These are phyloP conservation scores for Idaea straminata DNA, from an alignment of 2,888 invertebrate genomes.

Conservation along the genomic window DNA sequence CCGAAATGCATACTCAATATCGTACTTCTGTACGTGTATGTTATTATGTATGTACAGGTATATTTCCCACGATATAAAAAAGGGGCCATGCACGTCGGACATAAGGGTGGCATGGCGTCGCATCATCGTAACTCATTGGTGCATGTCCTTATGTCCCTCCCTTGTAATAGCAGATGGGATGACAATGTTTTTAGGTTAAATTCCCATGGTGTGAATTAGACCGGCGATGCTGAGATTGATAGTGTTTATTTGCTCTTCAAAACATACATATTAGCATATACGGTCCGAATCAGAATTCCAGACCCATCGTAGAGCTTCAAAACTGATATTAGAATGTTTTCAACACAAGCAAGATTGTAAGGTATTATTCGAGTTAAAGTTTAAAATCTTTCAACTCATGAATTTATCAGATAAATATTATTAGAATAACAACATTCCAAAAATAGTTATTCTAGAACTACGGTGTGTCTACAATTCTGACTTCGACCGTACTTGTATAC, in stretches of 20 bases:
- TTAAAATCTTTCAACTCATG: no score
- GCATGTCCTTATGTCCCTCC: constrained; percentile 44
- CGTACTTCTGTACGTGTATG: constrained; percentile 7
- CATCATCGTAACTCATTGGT: constrained; percentile 40
- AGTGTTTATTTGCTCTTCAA: background rate
- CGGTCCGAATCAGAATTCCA: no score
- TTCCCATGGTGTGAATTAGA: constrained; percentile 38
- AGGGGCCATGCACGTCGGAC: constrained; percentile 60
- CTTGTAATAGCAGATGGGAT: constrained; percentile 40
- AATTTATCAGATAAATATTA: no score
- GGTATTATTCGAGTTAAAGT: no score
- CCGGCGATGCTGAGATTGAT: constrained; percentile 23
- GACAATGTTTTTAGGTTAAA: constrained; percentile 32
- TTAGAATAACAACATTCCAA: no score
- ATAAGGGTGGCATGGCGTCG: constrained; percentile 41
- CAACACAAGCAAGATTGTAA: no score
- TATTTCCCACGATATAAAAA: constrained; percentile 70
- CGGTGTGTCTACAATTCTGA: no score
- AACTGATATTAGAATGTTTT: no score
- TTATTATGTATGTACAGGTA: constrained; percentile 58
- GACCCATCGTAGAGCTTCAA: no score
- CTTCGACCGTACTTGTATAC: no score
- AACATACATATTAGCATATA: no score
- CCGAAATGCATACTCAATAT: background rate
- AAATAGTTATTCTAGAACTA: no score